Base-by-base conservation (phyloP, 2,888 invertebrate species). In the Himalopsyche kuldschensis region DNA sequence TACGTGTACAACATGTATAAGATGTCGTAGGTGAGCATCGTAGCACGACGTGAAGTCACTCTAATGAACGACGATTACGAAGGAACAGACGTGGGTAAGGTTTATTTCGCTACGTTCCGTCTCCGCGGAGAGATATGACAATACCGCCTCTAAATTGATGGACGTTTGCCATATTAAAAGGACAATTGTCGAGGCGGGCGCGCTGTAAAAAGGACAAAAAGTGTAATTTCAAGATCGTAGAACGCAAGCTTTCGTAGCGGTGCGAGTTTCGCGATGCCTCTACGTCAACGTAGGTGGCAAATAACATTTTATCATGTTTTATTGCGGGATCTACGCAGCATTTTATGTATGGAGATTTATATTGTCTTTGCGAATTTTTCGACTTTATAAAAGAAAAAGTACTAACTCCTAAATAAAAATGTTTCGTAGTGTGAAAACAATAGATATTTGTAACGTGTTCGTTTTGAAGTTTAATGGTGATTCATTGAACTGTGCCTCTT, bases 81-180 rank as follows among this genome's bases (percentile, higher is more conserved):
- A 15, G 69, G 15, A 24, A 69, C 69, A 69, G 69, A 69, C 69
- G 27, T 69, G 30, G 27, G 69, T 27, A 55, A 27, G 69, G 30
- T 69, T 69, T 27, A 69, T 27, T 27, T 2, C 27, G 15, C 69
- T 11, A 79, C 75, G 79, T 82, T 79, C 48, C 69, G 75, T 82
- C 80, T 31, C 75, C 79, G 24, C 79, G 20, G 79, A 32, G 82
- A 75, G 82, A 79, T 75, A 75, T 75, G 82, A 79, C 82, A 82
- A 82, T 82, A 82, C 79, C 82, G 79, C 32, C 79, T 79, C 82
- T 79, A 79, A 79, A 82, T 82, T 82, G 82, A 82, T 79, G 82
- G 82, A 82, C 82, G 79, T 69, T 69, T 75, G 79, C 79, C 79
- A 82, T 82, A 82, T 82, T 82, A 82, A 82, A 82, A 79, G 75